A percentile compares a stretch with the other conserved stretches of the same genome.
Evolutionary conservation across 1,140 invertebrate genomes (phyloP).

Genomic region (Coelopa frigida): DNA sequence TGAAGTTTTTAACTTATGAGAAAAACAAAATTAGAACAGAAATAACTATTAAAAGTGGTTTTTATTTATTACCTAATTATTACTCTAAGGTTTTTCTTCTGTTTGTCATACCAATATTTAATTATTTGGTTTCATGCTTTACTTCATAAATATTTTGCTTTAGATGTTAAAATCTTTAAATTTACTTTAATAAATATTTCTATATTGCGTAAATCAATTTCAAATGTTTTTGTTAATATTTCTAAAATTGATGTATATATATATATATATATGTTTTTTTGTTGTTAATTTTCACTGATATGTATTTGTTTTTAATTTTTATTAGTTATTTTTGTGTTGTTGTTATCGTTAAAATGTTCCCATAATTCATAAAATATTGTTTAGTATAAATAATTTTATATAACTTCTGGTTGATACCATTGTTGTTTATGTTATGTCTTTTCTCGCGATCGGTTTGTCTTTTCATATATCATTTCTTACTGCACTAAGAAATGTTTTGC

Average conservation of each 20-base stretch:
- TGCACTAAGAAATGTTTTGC: conserved; percentile 12
- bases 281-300: conserved; percentile 29
- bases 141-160: conserved; percentile 18
- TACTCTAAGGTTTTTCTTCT: too few species aligned
- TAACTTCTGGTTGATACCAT: conserved; percentile 35
- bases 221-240: conserved; percentile 21
- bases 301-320: conserved; percentile 29
- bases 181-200: conserved; percentile 9
- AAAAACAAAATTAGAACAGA: too few species aligned
- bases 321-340: conserved; percentile 17
- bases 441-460: conserved; percentile 21
- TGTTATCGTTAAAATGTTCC: conserved; percentile 40
- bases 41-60: too few species aligned
- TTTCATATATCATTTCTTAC: conserved; percentile 14
- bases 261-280: conserved; percentile 33
- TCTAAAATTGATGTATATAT: conserved; percentile 29
- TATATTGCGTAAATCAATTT: neutral
- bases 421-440: conserved; percentile 20
- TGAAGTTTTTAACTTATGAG: too few species aligned
- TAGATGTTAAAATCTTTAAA: conserved; percentile 17
- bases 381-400: too few species aligned
- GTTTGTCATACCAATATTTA: too few species aligned
- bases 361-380: conserved; percentile 46
- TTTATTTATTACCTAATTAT: too few species aligned
- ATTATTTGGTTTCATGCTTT: conserved; percentile 18